Conservation (phyloP, 2,888 invertebrate species). For the Trachelus iudaicus region DNA sequence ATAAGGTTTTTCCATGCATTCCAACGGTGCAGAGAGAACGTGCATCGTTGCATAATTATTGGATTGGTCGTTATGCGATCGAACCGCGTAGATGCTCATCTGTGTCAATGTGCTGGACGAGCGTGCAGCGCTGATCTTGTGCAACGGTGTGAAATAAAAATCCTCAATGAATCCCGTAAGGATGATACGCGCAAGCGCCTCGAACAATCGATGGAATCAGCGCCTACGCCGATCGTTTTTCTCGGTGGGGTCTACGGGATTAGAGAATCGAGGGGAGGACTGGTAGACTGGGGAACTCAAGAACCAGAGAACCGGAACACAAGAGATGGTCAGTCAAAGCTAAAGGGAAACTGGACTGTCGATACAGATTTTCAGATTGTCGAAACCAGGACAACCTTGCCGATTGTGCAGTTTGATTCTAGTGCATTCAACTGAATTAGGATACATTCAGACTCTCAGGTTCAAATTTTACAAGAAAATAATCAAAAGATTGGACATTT, state of each 20-base stretch:
- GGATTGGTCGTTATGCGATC: background rate
- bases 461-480: background rate
- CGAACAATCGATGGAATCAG: background rate
- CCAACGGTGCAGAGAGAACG: background rate
- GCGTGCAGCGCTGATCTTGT: background rate
- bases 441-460: background rate
- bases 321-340: background rate
- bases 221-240: background rate
- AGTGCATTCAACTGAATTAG: background rate
- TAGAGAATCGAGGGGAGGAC: background rate
- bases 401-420: background rate
- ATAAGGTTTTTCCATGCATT: background rate
- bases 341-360: background rate
- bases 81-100: background rate
- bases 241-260: background rate
- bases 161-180: background rate
- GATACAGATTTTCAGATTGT: background rate
- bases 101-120: background rate
- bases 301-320: background rate
- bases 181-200: background rate
- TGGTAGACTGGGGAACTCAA: background rate
- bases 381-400: background rate
- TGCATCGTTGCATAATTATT: background rate
- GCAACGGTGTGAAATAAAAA: background rate
- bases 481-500: background rate